These are phyloP conservation scores for Himalopsyche kuldschensis DNA, from an alignment of 2,888 invertebrate genomes.

Conservation along the genomic window DNA sequence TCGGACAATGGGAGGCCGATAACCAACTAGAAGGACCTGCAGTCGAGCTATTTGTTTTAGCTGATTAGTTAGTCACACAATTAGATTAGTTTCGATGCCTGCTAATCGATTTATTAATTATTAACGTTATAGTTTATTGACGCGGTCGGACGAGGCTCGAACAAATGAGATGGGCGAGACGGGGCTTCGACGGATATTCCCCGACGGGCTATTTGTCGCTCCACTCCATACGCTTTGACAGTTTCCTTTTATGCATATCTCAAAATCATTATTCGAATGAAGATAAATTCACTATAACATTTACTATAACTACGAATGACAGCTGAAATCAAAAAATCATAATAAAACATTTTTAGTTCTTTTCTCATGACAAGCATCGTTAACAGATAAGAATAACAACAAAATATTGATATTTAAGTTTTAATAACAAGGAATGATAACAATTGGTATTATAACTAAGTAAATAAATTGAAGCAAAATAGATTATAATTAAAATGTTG, in stretches of 20 bases:
- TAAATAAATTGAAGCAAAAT: too few species aligned
- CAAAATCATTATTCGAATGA: background rate
- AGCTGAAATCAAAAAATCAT: background rate
- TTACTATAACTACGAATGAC: background rate
- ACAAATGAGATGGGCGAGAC: background rate
- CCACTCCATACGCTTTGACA: background rate
- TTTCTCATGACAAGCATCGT: too few species aligned
- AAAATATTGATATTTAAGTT: too few species aligned
- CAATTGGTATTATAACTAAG: too few species aligned
- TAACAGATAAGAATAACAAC: too few species aligned
- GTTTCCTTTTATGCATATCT: background rate
- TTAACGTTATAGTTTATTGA: constrained; percentile 23
- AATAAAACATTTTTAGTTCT: too few species aligned
- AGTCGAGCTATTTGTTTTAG: constrained; percentile 37
- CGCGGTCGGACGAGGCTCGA: background rate
- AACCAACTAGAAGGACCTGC: background rate
- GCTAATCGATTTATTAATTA: constrained; percentile 36
- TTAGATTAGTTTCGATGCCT: constrained; percentile 37
- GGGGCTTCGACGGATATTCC: background rate
- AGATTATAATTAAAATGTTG: too few species aligned
- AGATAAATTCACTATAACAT: background rate
- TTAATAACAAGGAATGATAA: too few species aligned
- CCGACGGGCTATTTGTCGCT: too few species aligned
- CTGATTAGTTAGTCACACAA: constrained; percentile 38
- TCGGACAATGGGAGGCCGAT: background rate